Evolutionary conservation across 2,797 vertebrate species (phyloP).

Genomic region (Megalops cyprinoides): DNA sequence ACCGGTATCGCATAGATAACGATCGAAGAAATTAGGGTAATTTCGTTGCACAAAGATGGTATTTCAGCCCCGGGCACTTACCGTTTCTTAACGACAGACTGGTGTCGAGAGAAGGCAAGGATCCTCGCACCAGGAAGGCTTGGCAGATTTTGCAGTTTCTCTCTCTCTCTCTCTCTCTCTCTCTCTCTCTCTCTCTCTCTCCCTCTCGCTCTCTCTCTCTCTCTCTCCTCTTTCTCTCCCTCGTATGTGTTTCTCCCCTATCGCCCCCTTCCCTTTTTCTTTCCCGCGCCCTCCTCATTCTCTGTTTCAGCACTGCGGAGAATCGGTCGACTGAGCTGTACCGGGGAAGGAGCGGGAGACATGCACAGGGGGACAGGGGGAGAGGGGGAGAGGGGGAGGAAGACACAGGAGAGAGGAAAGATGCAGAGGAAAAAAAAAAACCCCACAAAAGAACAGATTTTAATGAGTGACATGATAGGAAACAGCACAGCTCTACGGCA

Average conservation of each 20-base stretch:
- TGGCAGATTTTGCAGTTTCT: constrained; percentile 57
- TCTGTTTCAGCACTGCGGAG: constrained; percentile 74
- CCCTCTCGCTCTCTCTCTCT: constrained; percentile 20
- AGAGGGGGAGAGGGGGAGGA: constrained; percentile 4
- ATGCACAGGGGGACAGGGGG: constrained; percentile 12
- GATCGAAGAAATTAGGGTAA: not conserved
- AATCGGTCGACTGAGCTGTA: constrained; percentile 65
- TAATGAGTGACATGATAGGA: not conserved
- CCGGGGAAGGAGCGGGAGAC: constrained; percentile 44
- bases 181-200: constrained; percentile 39
- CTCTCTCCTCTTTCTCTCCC: constrained; percentile 41
- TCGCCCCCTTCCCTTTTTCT: constrained; percentile 32
- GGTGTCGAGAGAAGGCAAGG: constrained; percentile 47
- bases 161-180: constrained; percentile 27
- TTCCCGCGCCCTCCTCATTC: constrained; percentile 45
- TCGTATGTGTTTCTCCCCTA: constrained; percentile 33
- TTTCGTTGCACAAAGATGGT: not conserved
- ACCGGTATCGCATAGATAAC: not conserved
- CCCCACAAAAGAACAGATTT: not conserved
- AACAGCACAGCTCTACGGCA: not conserved
- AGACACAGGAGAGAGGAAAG: constrained; percentile 18
- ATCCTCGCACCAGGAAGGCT: constrained; percentile 58
- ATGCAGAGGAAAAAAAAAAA: not conserved
- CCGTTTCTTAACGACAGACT: constrained; percentile 59
- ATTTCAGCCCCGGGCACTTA: constrained; percentile 54